These are phyloP conservation scores for Choloepus hoffmanni DNA, from an alignment of 2,113 vertebrate species.

Conservation along the genomic window DNA sequence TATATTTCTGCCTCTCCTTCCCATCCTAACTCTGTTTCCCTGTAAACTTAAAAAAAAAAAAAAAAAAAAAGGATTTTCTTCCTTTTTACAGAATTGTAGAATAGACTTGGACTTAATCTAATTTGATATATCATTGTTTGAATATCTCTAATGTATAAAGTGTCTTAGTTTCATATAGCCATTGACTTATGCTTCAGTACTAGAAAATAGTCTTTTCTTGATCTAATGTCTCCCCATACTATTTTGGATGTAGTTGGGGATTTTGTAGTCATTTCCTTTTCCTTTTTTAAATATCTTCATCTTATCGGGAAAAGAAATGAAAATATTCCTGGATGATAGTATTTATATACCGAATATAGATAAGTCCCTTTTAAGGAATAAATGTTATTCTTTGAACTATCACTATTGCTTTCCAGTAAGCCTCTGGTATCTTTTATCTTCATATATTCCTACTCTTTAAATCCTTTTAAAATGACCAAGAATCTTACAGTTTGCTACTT, in stretches of 20 bases:
- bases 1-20: neutral
- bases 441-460: constrained; percentile 37
- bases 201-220: neutral
- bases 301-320: constrained; percentile 7
- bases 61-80: too few species aligned
- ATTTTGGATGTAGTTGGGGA: neutral
- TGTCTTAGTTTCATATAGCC: constrained; percentile 19
- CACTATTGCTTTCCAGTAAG: neutral
- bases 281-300: neutral
- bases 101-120: neutral
- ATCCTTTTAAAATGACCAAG: neutral
- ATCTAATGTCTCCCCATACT: neutral
- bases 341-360: neutral
- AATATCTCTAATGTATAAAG: neutral
- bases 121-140: neutral
- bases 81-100: neutral
- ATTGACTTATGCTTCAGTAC: neutral
- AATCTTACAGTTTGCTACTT: neutral
- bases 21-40: neutral
- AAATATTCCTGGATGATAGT: constrained; percentile 37
- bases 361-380: constrained; percentile 5
- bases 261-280: constrained; percentile 2
- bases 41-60: too few species aligned
- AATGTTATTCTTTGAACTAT: constrained; percentile 20
- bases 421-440: neutral